Evolutionary conservation across 2,113 vertebrate species (phyloP), one percentile per base, ranked within the genome.

Genomic region (Plectropomus leopardus): DNA sequence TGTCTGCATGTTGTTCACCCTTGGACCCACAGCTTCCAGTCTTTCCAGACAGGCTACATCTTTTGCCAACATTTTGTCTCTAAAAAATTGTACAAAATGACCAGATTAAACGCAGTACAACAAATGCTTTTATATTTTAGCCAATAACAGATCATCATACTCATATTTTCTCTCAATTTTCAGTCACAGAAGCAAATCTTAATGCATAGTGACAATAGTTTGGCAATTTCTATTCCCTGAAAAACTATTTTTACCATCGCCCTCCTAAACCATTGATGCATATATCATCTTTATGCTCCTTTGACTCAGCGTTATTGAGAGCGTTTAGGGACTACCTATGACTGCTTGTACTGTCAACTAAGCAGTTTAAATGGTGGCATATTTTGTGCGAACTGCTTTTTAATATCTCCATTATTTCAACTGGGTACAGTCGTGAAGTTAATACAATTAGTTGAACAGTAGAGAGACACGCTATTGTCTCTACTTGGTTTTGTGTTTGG

Each of bases 341-440:
- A 28, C 34, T 75, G 55, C 42, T 30, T 45, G 42, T 19, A 42
- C 36, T 42, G 34, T 61, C 59, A 11, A 61, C 15, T 11, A 45
- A 44, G 32, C 6, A 19, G 34, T 44, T 48, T 19, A 48, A 60
- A 72, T 48, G 14, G 59, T 53, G 42, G 34, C 6, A 55, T 8
- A 17, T 13, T 53, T 54, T 44, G 28, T 44, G 34, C 16, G 48
- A 64, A 28, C 34, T 30, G 47, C 17, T 54, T 54, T 64, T 45
- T 45, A 64, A 19, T 64, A 34, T 34, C 26, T 44, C 34, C 24
- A 63, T 53, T 44, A 16, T 64, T 54, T 64, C 59, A 53, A 44
- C 6, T 40, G 8, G 36, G 36, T 40, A 40, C 36, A 40, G 36
- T 40, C 8, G 36, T 3, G 4, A 13, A 54, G 34, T 30, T 42